Percentiles rank a stretch among this genome's conserved stretches.
Evolutionary conservation across 2,797 vertebrate genomes (phyloP).

Genomic region (Siniperca scherzeri): DNA sequence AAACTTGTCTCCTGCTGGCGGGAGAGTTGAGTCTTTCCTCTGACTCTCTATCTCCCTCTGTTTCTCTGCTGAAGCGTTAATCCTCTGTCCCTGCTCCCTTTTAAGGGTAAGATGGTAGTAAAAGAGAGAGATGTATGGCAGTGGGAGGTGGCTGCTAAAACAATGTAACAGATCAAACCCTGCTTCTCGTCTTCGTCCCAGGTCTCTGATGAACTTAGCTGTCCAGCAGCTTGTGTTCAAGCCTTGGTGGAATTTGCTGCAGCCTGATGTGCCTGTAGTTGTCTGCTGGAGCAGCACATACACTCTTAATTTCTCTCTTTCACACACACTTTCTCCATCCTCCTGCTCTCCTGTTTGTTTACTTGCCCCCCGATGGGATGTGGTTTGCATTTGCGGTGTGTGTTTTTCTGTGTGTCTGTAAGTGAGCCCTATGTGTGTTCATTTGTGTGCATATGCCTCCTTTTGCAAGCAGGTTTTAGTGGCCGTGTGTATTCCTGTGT

Average conservation of each 20-base stretch:
- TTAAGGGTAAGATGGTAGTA: neutral
- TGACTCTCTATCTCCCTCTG: constrained; percentile 1
- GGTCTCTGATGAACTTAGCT: constrained; percentile 10
- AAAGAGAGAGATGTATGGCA: neutral
- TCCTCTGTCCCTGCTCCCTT: constrained; percentile 25
- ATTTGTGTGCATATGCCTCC: neutral
- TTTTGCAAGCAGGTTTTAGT: constrained; percentile 9
- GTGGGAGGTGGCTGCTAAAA: neutral
- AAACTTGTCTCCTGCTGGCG: no score
- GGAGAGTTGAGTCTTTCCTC: neutral
- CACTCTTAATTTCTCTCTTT: constrained; percentile 15
- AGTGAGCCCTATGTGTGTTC: neutral
- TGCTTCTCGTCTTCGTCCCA: neutral
- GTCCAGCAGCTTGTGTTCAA: constrained; percentile 22
- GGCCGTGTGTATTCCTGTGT: constrained; percentile 32
- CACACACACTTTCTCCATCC: constrained; percentile 14
- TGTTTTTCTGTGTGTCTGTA: constrained; percentile 14
- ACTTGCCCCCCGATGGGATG: constrained; percentile 61
- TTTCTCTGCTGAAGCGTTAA: constrained; percentile 20
- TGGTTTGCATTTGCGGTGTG: constrained; percentile 36
- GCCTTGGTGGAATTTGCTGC: constrained; percentile 4
- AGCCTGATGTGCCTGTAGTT: constrained; percentile 30
- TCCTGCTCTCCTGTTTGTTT: constrained; percentile 66
- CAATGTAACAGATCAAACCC: constrained; percentile 21
- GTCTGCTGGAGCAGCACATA: constrained; percentile 5